phyloP scores from a whole-genome alignment of 2,113 vertebrate species.

The Phyllostomus discolor region DNA sequence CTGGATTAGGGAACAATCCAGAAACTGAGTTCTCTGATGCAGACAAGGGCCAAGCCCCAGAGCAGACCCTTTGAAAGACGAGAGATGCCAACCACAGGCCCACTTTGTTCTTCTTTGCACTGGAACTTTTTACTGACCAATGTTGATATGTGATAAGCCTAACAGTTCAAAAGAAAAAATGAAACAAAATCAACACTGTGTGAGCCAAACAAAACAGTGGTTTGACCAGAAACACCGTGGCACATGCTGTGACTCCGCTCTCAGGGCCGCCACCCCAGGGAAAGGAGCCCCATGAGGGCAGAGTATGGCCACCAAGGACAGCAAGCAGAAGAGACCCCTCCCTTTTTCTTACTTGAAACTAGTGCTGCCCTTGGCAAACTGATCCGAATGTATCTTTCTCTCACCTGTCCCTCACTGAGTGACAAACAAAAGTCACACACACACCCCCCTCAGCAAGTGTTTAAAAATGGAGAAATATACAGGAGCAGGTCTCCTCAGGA shows the following conservation, averaged over 20 bases:
- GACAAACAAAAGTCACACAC: neutral
- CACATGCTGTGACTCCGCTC: neutral
- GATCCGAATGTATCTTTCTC: neutral
- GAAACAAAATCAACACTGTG: neutral
- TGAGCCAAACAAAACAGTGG: neutral
- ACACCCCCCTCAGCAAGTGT: neutral
- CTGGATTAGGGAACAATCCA: neutral
- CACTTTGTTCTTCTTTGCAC: neutral
- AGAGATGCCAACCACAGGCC: neutral
- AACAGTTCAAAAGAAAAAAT: neutral
- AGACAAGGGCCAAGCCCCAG: neutral
- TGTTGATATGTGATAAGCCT: neutral
- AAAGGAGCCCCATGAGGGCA: neutral
- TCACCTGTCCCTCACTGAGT: neutral
- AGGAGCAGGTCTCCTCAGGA: neutral
- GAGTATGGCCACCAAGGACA: fast-evolving
- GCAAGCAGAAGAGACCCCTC: neutral
- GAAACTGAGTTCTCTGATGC: neutral
- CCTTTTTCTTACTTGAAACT: neutral
- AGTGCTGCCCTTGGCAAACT: neutral
- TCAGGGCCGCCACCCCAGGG: neutral
- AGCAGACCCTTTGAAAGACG: neutral
- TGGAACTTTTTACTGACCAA: neutral
- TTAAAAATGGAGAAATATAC: slow-evolving; percentile 8
- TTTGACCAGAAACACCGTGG: neutral